Evolutionary conservation across 92 coral and sea anemone genomes (phyloP).

Genomic region (Hydrozoanthus gracilis): DNA sequence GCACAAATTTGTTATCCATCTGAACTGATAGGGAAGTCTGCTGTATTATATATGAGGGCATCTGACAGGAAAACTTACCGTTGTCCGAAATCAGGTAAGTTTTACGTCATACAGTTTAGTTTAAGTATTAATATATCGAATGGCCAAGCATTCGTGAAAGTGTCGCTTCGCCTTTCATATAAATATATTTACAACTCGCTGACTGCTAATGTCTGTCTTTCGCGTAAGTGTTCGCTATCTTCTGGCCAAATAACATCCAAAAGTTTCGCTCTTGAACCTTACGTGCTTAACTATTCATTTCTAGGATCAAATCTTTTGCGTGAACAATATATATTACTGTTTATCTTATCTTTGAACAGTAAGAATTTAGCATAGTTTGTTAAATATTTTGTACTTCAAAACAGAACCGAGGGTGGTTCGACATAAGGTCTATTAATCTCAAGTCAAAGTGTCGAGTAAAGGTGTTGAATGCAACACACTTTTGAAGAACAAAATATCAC

Average conservation of each 20-base stretch:
- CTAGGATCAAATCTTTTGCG: not conserved
- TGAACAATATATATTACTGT: not conserved
- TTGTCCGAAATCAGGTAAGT: conserved; percentile 23
- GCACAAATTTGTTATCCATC: not conserved
- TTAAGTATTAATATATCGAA: not conserved
- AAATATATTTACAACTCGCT: not conserved
- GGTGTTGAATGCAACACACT: not conserved
- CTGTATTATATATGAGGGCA: not conserved
- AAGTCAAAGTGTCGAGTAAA: no score
- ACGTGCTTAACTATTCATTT: not conserved
- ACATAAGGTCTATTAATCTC: no score
- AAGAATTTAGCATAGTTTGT: not conserved
- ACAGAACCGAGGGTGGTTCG: not conserved
- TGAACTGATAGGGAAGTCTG: not conserved
- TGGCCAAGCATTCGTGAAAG: not conserved
- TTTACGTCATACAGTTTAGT: not conserved
- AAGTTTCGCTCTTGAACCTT: not conserved
- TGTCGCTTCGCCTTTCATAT: not conserved
- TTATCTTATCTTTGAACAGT: no score
- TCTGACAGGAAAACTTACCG: not conserved
- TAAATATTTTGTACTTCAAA: not conserved
- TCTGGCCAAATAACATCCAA: not conserved
- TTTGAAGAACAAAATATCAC: not conserved
- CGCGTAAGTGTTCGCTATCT: not conserved
- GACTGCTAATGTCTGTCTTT: not conserved